Base-by-base conservation (phyloP, 2,888 invertebrate genomes). In the Meiosimyza platycephala region DNA sequence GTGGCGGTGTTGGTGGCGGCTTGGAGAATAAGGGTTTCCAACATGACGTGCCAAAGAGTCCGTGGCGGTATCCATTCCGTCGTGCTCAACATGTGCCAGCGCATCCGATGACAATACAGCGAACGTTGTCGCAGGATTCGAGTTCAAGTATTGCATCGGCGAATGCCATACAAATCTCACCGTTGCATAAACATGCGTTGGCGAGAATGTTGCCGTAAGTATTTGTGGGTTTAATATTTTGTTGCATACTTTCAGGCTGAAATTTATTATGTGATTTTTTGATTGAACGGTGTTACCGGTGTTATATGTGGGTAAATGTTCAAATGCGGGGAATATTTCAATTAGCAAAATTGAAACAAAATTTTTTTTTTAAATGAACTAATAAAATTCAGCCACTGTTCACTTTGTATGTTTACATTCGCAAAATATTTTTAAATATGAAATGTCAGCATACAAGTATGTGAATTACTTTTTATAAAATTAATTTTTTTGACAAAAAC, bases 21-120 rank as follows among this genome's bases (percentile, higher is more conserved):
- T 92, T 0, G 87, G 92, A 93, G 77, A 94, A 93, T 82, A 91
- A 91, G 69, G 93, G 90, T 52, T 94, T 91, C 83, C 93, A 93
- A 80, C 82, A 80, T 82, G 91, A 91, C 80, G 89, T 87, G 3
- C 92, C 93, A 1, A 94, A 94, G 85, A 92, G 93, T 48, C 92
- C 93, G 1, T 94, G 93, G 94, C 89, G 92, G 79, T 93, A 93
- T 85, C 92, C 93, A 1, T 89, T 89, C 74, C 85, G 88, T 15
- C 82, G 89, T 6, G 77, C 84, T 3, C 86, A 87, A 73, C 84
- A 85, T 72, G 71, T 82, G 18, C 79, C 78, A 40, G 62, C 79
- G 3, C 83, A 82, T 75, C 81, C 83, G 50, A 79, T 83, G 79
- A 54, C 60, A 12, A 83, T 90, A 83, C 88, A 89, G 87, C 90